Percentiles rank a stretch among this genome's conserved stretches.
phyloP scores from a whole-genome alignment of 2,113 vertebrate species.

The Urocolius indicus region DNA sequence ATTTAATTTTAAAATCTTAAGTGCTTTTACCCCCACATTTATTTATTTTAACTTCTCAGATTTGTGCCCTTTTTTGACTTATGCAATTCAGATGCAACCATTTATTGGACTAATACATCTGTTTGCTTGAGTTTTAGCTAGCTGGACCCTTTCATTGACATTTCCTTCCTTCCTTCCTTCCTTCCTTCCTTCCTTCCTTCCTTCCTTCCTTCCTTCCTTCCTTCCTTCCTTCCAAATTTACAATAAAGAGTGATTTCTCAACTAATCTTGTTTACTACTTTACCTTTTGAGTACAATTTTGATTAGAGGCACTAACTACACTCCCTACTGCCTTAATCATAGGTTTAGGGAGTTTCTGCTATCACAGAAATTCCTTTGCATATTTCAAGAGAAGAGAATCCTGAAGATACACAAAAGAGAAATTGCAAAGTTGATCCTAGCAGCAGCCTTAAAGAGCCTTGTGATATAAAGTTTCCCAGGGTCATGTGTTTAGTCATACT shows the following conservation, averaged over 20 bases:
- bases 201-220: neutral
- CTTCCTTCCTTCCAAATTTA: neutral
- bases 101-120: neutral
- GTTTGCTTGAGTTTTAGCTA: neutral
- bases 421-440: neutral
- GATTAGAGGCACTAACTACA: neutral
- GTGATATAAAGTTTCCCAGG: neutral
- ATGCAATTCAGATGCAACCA: neutral
- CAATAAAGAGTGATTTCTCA: neutral
- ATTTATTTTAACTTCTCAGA: conserved; percentile 31
- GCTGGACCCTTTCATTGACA: neutral
- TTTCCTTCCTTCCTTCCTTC: neutral
- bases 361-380: neutral
- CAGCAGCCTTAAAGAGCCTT: neutral
- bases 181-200: neutral
- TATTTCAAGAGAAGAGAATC: neutral
- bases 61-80: neutral
- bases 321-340: neutral
- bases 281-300: neutral
- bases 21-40: conserved; percentile 20
- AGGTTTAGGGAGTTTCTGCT: neutral
- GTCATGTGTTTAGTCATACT: neutral
- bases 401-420: neutral
- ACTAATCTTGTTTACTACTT: neutral
- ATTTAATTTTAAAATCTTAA: conserved; percentile 52